phyloP scores from a whole-genome alignment of 1,140 invertebrate genomes.

The Anastatus disparis region DNA sequence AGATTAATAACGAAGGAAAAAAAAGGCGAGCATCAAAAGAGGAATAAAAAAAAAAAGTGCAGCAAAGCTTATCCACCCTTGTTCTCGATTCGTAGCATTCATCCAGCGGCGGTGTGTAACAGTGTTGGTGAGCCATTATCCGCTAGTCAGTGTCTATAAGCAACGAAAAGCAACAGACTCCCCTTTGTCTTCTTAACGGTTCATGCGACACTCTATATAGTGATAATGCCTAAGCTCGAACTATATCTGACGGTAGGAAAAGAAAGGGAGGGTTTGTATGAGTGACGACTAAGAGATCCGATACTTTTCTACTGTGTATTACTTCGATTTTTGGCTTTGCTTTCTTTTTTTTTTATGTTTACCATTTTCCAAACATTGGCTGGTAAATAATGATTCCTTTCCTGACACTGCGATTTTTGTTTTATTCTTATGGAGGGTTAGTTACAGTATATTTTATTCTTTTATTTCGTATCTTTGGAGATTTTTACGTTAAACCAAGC shows the following conservation, averaged over 20 bases:
- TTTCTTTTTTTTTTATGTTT: too few relatives aligned
- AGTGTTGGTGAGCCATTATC: too few relatives aligned
- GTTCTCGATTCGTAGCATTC: slow-evolving; percentile 10
- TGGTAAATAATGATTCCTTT: slow-evolving; percentile 7
- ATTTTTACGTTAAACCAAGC: too few relatives aligned
- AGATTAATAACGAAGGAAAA: neutral
- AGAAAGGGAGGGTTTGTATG: too few relatives aligned
- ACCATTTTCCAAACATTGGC: too few relatives aligned
- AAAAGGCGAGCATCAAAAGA: neutral
- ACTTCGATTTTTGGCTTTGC: too few relatives aligned
- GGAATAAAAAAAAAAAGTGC: neutral
- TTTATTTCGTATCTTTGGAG: neutral
- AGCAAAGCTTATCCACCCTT: slow-evolving; percentile 15
- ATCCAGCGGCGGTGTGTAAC: neutral
- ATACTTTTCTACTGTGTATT: neutral
- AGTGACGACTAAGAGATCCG: neutral
- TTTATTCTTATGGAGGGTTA: neutral
- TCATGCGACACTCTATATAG: too few relatives aligned
- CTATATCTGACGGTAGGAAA: too few relatives aligned
- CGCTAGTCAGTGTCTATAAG: neutral
- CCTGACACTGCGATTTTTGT: slow-evolving; percentile 7
- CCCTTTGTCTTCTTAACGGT: slow-evolving; percentile 18
- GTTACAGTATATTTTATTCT: too few relatives aligned
- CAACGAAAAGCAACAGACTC: slow-evolving; percentile 23
- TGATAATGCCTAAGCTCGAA: too few relatives aligned